These are phyloP conservation scores for Acrocephalus scirpaceus DNA, from an alignment of 2,797 vertebrate genomes.

Conservation along the genomic window DNA sequence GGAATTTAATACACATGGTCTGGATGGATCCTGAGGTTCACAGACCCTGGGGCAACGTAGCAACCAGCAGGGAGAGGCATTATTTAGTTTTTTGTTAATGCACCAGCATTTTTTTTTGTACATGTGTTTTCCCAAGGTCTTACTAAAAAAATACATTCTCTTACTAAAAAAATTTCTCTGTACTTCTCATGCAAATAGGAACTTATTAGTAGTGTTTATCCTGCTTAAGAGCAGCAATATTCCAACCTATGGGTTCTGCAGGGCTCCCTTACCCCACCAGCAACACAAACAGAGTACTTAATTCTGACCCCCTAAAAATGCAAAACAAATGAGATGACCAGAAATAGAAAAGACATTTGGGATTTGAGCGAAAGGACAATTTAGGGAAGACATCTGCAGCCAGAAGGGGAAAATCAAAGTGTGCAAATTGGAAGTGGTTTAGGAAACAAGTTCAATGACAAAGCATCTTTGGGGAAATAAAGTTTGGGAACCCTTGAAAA, in stretches of 20 bases:
- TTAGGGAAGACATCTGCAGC: not conserved
- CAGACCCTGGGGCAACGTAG: not conserved
- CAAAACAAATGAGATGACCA: not conserved
- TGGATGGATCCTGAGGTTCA: not conserved
- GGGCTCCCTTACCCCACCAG: not conserved
- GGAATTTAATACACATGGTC: not conserved
- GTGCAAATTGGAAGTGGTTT: not conserved
- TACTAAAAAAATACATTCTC: not conserved
- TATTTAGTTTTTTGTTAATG: not conserved
- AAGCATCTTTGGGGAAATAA: conserved; percentile 1
- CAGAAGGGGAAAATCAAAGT: not conserved
- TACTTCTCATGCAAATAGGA: not conserved
- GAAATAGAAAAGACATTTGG: not conserved
- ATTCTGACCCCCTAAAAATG: not conserved
- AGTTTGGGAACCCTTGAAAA: conserved; percentile 35
- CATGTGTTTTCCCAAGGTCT: not conserved
- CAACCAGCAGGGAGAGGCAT: not conserved
- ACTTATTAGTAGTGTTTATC: not conserved
- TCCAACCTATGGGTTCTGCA: not conserved
- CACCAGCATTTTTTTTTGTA: not conserved
- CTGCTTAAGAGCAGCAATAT: not conserved
- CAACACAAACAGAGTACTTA: not conserved
- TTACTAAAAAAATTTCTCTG: not conserved
- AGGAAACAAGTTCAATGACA: not conserved
- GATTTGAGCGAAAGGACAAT: not conserved